Base-by-base conservation (phyloP, 2,888 invertebrate genomes). In the Rhamphomyia laevipes region DNA sequence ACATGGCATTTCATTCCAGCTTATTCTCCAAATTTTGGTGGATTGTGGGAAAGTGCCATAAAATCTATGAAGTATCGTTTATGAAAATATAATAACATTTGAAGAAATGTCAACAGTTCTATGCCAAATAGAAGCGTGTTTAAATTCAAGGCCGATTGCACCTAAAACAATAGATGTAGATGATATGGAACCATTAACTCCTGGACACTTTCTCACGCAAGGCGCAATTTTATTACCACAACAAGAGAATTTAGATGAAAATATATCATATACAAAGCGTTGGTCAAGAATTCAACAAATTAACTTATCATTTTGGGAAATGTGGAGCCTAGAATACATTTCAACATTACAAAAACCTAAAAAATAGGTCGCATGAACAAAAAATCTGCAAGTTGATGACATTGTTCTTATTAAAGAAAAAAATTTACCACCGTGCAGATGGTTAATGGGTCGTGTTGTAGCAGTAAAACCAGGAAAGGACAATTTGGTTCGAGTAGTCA, bases 21-120 rank as follows among this genome's bases (percentile, higher is more conserved):
- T 50, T 59, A 11, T 58, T 55, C 60, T 2, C 59, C 2, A n/a
- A 52, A 63, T 47, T 59, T 58, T 46, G 60, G 62, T 7, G 61
- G 61, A 7, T 38, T 61, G 7, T 62, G 60, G 59, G 63, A 64
- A 48, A 55, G 58, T 4, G n/a, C n/a, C n/a, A n/a, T n/a, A n/a
- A n/a, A n/a, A n/a, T n/a, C n/a, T n/a, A n/a, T n/a, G n/a, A n/a
- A 63, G 47, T 50, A 47, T 47, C 61, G 61, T 45, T 46, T 63
- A 59, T 9, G 48, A 53, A 10, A n/a, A 41, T 12, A 51, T 41
- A n/a, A 45, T 61, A 12, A 59, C 56, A 1, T 57, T 51, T 40
- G 57, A 60, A 50, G 58, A 64, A 47, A 51, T 60, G 23, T 27
- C 49, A 16, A 63, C 59, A 5, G 15, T 59, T 2, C 13, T 56